Percentiles rank a stretch among this genome's conserved stretches.
phyloP scores from a whole-genome alignment of 2,797 vertebrate species.

The Rhincodon typus region DNA sequence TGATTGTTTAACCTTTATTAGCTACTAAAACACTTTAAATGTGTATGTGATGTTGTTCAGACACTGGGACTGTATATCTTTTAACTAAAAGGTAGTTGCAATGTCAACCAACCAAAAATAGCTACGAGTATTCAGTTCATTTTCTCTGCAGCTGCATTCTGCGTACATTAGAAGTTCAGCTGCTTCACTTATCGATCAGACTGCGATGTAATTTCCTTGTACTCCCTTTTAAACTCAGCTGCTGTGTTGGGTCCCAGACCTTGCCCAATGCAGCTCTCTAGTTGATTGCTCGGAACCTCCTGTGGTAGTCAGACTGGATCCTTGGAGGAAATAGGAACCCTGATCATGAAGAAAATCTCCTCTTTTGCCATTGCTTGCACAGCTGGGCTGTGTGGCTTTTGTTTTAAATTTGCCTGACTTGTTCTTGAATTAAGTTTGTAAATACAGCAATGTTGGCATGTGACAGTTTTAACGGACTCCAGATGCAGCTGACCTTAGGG shows the following conservation, averaged over 20 bases:
- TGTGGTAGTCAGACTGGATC: not conserved
- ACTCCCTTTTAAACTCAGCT: not conserved
- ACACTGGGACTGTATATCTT: not conserved
- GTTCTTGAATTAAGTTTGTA: not conserved
- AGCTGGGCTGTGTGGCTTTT: not conserved
- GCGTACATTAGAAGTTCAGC: not conserved
- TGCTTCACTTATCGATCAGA: not conserved
- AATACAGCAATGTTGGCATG: not conserved
- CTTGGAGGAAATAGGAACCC: not conserved
- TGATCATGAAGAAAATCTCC: not conserved
- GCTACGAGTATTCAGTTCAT: not conserved
- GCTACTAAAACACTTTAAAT: not conserved
- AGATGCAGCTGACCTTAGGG: not conserved
- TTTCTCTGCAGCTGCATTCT: not conserved
- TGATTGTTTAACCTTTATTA: not conserved
- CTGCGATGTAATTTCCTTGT: not conserved
- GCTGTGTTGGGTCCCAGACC: not conserved
- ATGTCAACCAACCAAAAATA: not conserved
- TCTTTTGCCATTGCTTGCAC: not conserved
- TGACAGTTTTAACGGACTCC: not conserved
- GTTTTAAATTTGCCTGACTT: not conserved
- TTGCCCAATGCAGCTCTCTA: not conserved
- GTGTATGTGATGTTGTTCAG: not conserved
- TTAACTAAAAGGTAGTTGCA: not conserved
- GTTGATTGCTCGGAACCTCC: not conserved